Evolutionary conservation across 2,113 vertebrate genomes (phyloP), one percentile per base, ranked within the genome.

Genomic region (Piaya cayana): DNA sequence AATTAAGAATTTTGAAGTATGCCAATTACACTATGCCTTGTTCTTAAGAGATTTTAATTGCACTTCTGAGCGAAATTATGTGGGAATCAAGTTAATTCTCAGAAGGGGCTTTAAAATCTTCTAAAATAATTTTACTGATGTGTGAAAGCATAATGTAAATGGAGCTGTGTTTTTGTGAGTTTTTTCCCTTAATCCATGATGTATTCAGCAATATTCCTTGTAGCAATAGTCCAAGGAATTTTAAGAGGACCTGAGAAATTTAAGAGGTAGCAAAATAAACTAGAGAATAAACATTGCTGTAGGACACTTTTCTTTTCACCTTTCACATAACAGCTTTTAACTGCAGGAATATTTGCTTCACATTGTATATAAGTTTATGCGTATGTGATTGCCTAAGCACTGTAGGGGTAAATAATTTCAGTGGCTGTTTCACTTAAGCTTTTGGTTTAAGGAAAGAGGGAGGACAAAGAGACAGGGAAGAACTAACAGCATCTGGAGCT

Each of bases 1-100:
- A 95, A 84, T 82, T 87, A 91, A 59, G 52, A 76, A n/a, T 82
- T 86, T 86, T 92, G 58, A 91, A 82, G 86, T 69, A 58, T 65
- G 39, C 17, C 83, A 93, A 65, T 95, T 92, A 89, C 65, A 69
- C 29, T 4, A 0, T 70, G 25, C 69, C 84, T 64, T 82, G 9
- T 30, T 91, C 53, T 86, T 92, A 58, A 92, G 52, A 93, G 63
- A 72, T 72, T 95, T 92, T 93, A 65, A 93, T 87, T 85, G 36
- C 63, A 76, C 59, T 90, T 89, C 58, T 63, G 59, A 92, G 36
- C 37, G 89, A 96, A 89, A 74, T 65, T 12, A 58, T 58, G 14
- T 74, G 59, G 36, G 87, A 95, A 90, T 92, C 86, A 82, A 95
- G 45, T 53, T 8, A 81, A 85, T 84, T 87, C 84, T 91, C 94